Evolutionary conservation across 2,888 invertebrate species (phyloP).

Genomic region (Baccha elongata): DNA sequence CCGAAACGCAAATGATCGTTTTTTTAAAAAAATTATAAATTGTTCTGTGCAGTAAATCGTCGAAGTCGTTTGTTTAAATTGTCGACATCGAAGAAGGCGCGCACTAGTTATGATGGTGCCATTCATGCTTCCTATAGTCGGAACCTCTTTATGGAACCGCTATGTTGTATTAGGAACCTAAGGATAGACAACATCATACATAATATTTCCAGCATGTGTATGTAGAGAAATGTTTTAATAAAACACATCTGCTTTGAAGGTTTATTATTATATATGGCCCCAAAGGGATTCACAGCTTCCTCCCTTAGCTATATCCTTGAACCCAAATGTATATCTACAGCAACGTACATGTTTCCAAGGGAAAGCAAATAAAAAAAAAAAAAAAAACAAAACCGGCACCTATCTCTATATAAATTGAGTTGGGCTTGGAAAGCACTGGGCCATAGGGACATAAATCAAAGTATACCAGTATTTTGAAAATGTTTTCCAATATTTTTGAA

Average conservation of each 20-base stretch:
- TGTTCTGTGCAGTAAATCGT: slow-evolving; percentile 72
- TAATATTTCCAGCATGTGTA: slow-evolving; percentile 9
- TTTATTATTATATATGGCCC: slow-evolving; percentile 71
- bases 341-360: neutral
- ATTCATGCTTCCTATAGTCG: neutral
- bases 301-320: slow-evolving; percentile 31
- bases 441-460: slow-evolving; percentile 71
- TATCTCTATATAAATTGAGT: slow-evolving; percentile 30
- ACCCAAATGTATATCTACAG: slow-evolving; percentile 10
- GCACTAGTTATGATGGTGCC: neutral
- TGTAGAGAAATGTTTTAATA: slow-evolving; percentile 67
- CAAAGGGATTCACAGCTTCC: slow-evolving; percentile 65
- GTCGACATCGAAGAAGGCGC: slow-evolving; percentile 40
- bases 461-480: slow-evolving; percentile 58
- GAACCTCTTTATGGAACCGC: neutral
- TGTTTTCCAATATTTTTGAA: slow-evolving; percentile 50
- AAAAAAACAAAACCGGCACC: slow-evolving; percentile 20
- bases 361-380: slow-evolving; percentile 11
- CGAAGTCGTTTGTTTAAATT: slow-evolving; percentile 38
- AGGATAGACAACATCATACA: slow-evolving; percentile 35
- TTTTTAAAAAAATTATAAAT: slow-evolving; percentile 73
- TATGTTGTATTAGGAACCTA: neutral
- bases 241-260: slow-evolving; percentile 73
- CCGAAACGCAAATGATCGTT: slow-evolving; percentile 71
- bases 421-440: slow-evolving; percentile 42